These are phyloP conservation scores for Megastigmus dorsalis DNA, from an alignment of 2,888 invertebrate genomes.

Conservation along the genomic window DNA sequence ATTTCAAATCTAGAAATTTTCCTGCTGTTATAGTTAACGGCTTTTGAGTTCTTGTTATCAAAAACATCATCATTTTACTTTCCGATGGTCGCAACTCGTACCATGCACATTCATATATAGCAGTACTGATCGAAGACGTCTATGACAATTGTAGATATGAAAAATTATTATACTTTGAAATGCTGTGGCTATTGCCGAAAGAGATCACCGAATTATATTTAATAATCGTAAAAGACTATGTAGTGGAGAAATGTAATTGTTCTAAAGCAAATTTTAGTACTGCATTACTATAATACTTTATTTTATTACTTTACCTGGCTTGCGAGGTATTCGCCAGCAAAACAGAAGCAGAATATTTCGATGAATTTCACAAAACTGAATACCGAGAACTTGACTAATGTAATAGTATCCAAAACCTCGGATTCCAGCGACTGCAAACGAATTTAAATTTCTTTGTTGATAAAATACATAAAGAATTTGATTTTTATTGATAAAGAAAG, in stretches of 20 bases:
- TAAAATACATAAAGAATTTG: background rate
- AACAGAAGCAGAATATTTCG: background rate
- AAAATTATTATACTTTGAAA: background rate
- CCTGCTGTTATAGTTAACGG: too few species aligned
- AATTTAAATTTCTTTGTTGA: background rate
- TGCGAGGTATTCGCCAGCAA: background rate
- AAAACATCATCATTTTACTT: too few species aligned
- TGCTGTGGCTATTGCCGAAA: too few species aligned
- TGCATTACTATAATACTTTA: background rate
- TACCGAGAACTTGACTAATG: slow-evolving; percentile 1
- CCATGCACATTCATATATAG: background rate
- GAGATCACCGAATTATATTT: too few species aligned
- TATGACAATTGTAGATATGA: background rate
- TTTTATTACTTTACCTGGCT: background rate
- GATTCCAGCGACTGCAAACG: background rate
- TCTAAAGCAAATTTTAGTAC: background rate
- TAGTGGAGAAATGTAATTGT: too few species aligned
- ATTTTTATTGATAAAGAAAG: background rate
- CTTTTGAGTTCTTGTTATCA: too few species aligned
- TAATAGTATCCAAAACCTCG: background rate
- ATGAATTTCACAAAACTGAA: background rate
- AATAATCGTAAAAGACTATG: too few species aligned
- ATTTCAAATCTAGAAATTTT: background rate
- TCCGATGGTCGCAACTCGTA: background rate
- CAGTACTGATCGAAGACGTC: slow-evolving; percentile 3